A percentile compares a stretch with the other conserved stretches of the same genome.
Conservation (phyloP, 2,797 vertebrate species). For the Gallinago stenura region DNA sequence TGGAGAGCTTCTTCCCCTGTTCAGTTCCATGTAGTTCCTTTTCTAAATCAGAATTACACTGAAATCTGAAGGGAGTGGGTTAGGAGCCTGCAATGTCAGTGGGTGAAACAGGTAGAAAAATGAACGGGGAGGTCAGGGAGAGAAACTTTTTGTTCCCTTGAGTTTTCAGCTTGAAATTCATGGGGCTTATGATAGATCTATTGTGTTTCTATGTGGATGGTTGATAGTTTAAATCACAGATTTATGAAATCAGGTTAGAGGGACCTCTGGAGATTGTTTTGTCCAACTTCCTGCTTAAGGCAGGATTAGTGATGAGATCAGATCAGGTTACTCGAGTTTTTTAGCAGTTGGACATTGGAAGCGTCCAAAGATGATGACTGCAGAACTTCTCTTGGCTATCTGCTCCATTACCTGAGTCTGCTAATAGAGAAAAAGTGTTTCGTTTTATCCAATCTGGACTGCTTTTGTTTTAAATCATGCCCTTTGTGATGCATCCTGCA, state of each 20-base stretch:
- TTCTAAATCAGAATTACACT: neutral
- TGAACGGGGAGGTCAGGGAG: neutral
- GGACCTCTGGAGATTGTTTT: neutral
- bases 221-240: neutral
- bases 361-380: neutral
- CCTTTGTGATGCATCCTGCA: neutral
- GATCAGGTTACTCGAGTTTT: neutral
- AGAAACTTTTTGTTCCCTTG: neutral
- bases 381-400: neutral
- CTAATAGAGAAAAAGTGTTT: neutral
- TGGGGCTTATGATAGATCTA: neutral
- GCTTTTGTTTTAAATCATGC: neutral
- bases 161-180: neutral
- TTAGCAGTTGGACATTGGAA: neutral
- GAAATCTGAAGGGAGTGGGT: neutral
- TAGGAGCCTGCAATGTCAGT: neutral
- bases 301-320: neutral
- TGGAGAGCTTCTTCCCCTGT: rapidly evolving
- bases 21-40: neutral
- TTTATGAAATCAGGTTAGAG: neutral
- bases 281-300: neutral
- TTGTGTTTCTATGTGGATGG: neutral
- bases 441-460: neutral
- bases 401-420: neutral
- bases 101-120: neutral